Conservation (phyloP, 2,113 vertebrate genomes). For the Mus pahari region DNA sequence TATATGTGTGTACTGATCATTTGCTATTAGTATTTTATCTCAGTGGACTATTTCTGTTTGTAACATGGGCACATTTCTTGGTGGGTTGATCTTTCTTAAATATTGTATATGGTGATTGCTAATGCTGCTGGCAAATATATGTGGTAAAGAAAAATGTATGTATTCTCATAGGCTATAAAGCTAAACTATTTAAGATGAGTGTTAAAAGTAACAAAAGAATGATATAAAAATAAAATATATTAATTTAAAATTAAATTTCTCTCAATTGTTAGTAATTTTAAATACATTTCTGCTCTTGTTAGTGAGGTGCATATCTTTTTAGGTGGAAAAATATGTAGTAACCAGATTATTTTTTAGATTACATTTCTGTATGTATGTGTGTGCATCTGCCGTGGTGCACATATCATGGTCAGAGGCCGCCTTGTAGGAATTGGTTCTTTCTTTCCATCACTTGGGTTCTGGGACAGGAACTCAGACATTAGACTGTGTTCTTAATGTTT, state of each 20-base stretch:
- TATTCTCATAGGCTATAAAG: constrained; percentile 52
- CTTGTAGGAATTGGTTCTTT: not conserved
- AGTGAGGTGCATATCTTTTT: not conserved
- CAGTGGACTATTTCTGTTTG: constrained; percentile 32
- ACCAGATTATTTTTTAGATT: not conserved
- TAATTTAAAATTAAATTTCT: constrained; percentile 57
- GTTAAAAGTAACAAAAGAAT: constrained; percentile 44
- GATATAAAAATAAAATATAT: constrained; percentile 26
- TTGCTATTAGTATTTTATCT: constrained; percentile 59
- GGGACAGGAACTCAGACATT: not conserved
- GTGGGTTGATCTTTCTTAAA: constrained; percentile 39
- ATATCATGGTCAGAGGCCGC: not conserved
- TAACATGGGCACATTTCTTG: constrained; percentile 35
- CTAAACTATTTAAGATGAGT: constrained; percentile 42
- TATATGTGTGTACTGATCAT: not conserved
- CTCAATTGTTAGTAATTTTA: constrained; percentile 13
- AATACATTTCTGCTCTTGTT: not conserved
- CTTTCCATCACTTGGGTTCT: not conserved
- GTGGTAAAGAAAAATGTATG: constrained; percentile 31
- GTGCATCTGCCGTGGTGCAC: not conserved
- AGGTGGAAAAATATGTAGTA: not conserved
- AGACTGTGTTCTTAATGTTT: constrained; percentile 77
- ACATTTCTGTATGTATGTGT: not conserved
- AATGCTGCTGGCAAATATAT: constrained; percentile 42
- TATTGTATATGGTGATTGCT: constrained; percentile 13